Evolutionary conservation across 2,888 invertebrate genomes (phyloP), one percentile per base, ranked within the genome.

Genomic region (Brachynemurus nebulosus): DNA sequence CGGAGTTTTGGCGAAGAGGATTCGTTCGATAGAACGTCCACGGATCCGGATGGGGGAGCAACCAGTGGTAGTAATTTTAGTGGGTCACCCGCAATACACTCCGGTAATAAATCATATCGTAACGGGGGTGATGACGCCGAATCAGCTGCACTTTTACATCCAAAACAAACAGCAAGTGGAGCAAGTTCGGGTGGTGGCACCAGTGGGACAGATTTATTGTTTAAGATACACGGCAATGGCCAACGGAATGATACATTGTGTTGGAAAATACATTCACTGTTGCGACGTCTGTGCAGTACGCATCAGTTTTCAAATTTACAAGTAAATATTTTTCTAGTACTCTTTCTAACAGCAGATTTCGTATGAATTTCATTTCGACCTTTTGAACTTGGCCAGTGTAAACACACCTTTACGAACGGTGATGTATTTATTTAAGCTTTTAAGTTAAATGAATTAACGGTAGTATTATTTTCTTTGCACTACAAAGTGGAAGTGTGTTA

Each of bases 231-330:
- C n/a, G 37, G 35, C 27, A 21, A 21, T 27, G 37, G n/a, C 35
- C 34, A 33, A 37, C 36, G 36, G 25, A 42, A 46, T 16, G 38
- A 42, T 14, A 43, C 44, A 4, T 40, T 44, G 12, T 49, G 49
- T 35, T 47, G 49, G 45, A 57, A 59, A 62, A 57, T 71, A 45
- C 72, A 74, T 41, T 60, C 66, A 45, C 67, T 73, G 21, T 56
- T 76, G 42, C 66, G 69, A 47, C 66, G 69, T 40, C 63, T 86
- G 20, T 86, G 81, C 59, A 71, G 76, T 40, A 78, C 82, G 23
- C 83, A 84, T 63, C 75, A 83, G 56, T 90, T 90, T 66, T 74
- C 74, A 57, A 84, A 88, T 64, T 68, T 81, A 39, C 83, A 86
- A 68, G 85, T 85, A 63, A 70, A 70, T 69, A 50, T 27, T 21